Percentiles rank a stretch among this genome's conserved stretches.
Conservation (phyloP, 2,113 vertebrate species). For the Oncorhynchus clarkii region DNA sequence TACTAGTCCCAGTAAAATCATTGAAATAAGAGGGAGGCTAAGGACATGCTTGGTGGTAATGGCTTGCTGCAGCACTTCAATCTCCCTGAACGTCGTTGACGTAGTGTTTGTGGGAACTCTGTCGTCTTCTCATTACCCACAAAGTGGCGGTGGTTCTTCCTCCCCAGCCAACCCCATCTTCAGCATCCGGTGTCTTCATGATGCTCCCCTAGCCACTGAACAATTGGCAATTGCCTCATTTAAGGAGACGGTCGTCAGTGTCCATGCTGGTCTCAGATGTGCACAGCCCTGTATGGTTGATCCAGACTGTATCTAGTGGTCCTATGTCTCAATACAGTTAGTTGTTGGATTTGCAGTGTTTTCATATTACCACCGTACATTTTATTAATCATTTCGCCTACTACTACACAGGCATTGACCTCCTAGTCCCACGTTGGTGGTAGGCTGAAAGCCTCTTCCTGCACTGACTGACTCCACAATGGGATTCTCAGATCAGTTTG, state of each 20-base stretch:
- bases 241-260: background rate
- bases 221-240: background rate
- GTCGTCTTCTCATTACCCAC: no score
- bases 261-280: background rate
- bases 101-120: no score
- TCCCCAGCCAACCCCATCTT: no score
- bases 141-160: no score
- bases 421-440: background rate
- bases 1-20: background rate
- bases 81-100: background rate
- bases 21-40: background rate
- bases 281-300: background rate
- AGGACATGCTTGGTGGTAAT: background rate
- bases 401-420: background rate
- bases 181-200: no score
- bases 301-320: background rate
- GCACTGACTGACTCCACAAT: background rate
- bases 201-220: background rate
- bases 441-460: background rate
- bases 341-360: no score
- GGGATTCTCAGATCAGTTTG: conserved; percentile 15
- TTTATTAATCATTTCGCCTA: no score
- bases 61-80: background rate
- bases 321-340: no score
- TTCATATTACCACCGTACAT: no score